Evolutionary conservation across 2,888 invertebrate genomes (phyloP), one percentile per base, ranked within the genome.

Genomic region (Sarcophaga carnaria): DNA sequence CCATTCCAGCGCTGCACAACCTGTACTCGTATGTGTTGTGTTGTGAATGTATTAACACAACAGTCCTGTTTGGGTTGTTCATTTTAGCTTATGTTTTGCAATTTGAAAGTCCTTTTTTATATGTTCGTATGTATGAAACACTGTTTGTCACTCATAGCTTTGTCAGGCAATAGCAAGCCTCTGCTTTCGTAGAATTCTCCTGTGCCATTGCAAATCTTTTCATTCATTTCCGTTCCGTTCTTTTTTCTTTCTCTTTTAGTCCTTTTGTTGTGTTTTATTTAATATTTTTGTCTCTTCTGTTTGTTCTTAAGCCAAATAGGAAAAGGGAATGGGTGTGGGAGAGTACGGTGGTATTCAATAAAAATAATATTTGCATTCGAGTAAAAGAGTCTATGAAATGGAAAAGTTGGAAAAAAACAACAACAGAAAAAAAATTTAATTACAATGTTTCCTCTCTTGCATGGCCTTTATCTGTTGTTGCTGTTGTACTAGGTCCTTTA

Each of bases 301-400:
- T 37, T 70, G 47, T 14, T 70, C 63, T 27, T 76, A 17, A 17
- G 14, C 54, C 54, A 54, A 17, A n/a, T 25, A 20, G 45, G 69
- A 8, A 64, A 71, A 20, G 22, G 22, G 62, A n/a, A 11, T 5
- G 37, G 0, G 37, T 5, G 37, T 1, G 37, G 8, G 37, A 10
- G 37, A 37, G 37, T 8, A 37, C n/a, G n/a, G n/a, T 2, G 37
- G 37, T 2, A 37, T 37, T 37, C 37, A 37, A 37, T 37, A 37
- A 37, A 37, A 64, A 45, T 69, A 45, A 75, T 49, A 76, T 84
- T 80, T 84, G 67, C 74, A 80, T 79, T 70, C 47, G n/a, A 54
- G 62, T 62, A 63, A 62, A 20, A 59, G 59, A 75, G n/a, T 63
- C 79, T 64, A 66, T 69, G 63, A 20, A 49, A 74, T 69, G 14